Percentiles rank a stretch among this genome's conserved stretches.
Conservation (phyloP, 2,888 invertebrate species). For the Endotricha flammealis region DNA sequence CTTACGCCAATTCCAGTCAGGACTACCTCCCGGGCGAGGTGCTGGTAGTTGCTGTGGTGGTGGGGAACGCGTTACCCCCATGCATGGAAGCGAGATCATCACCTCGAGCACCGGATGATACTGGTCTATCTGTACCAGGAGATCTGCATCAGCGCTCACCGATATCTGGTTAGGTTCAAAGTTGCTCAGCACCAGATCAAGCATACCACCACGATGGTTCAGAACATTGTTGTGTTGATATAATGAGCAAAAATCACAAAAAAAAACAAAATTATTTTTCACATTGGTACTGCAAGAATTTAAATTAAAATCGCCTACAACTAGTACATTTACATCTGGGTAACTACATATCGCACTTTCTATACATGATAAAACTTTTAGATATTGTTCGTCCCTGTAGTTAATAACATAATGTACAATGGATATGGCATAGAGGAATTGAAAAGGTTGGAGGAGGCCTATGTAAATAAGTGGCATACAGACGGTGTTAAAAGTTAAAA, state of each 20-base stretch:
- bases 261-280: slow-evolving; percentile 1
- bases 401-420: no score
- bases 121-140: slow-evolving; percentile 9
- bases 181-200: slow-evolving; percentile 11
- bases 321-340: neutral
- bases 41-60: no score
- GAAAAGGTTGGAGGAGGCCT: no score
- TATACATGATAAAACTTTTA: neutral
- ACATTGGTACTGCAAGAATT: slow-evolving; percentile 6
- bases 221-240: neutral
- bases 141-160: slow-evolving; percentile 2
- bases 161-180: slow-evolving; percentile 1
- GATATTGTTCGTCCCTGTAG: neutral
- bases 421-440: no score
- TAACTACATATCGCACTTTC: slow-evolving; percentile 4
- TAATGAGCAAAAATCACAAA: slow-evolving; percentile 3
- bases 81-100: no score
- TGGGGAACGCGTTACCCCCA: no score
- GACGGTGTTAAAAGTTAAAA: no score
- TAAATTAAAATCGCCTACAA: no score
- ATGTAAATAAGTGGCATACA: no score
- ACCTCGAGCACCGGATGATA: slow-evolving; percentile 10
- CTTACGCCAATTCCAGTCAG: no score
- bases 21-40: no score
- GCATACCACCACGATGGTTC: slow-evolving; percentile 2